A percentile compares a stretch with the other conserved stretches of the same genome.
phyloP scores from a whole-genome alignment of 2,113 vertebrate species.

The Hippocampus barbouri region DNA sequence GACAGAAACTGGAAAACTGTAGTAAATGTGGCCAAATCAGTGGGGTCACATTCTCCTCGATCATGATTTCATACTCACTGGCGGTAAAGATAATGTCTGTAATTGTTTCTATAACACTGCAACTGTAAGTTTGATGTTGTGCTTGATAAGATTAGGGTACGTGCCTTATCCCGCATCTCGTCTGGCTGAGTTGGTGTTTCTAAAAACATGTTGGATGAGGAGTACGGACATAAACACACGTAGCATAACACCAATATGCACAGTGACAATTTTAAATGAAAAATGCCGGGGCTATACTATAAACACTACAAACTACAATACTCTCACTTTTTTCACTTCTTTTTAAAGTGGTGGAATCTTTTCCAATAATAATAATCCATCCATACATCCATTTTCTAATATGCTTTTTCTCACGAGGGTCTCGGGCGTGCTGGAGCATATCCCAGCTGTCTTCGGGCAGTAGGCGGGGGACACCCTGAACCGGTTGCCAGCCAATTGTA shows the following conservation, averaged over 20 bases:
- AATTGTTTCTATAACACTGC: slow-evolving; percentile 63
- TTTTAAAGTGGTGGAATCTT: neutral
- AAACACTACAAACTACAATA: neutral
- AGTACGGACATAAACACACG: slow-evolving; percentile 19
- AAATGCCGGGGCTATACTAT: too few relatives aligned
- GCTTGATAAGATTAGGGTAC: slow-evolving; percentile 61
- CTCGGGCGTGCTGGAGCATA: too few relatives aligned
- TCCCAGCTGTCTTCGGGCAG: too few relatives aligned
- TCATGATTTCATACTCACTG: slow-evolving; percentile 63
- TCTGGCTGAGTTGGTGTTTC: slow-evolving; percentile 36
- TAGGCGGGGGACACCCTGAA: too few relatives aligned
- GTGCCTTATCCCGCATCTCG: slow-evolving; percentile 65
- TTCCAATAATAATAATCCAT: too few relatives aligned
- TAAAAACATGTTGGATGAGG: slow-evolving; percentile 49
- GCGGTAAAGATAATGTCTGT: slow-evolving; percentile 50
- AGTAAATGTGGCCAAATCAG: slow-evolving; percentile 6
- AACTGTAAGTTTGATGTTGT: slow-evolving; percentile 54
- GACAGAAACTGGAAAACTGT: slow-evolving; percentile 2
- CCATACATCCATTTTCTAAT: too few relatives aligned
- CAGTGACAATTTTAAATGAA: neutral
- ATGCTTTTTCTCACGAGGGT: too few relatives aligned
- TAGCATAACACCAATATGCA: neutral
- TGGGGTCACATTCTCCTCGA: slow-evolving; percentile 38
- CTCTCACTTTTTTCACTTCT: neutral
- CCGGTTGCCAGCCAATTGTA: too few relatives aligned